Evolutionary conservation across 2,797 vertebrate genomes (phyloP), one percentile per base, ranked within the genome.

Genomic region (Astyanax mexicanus): DNA sequence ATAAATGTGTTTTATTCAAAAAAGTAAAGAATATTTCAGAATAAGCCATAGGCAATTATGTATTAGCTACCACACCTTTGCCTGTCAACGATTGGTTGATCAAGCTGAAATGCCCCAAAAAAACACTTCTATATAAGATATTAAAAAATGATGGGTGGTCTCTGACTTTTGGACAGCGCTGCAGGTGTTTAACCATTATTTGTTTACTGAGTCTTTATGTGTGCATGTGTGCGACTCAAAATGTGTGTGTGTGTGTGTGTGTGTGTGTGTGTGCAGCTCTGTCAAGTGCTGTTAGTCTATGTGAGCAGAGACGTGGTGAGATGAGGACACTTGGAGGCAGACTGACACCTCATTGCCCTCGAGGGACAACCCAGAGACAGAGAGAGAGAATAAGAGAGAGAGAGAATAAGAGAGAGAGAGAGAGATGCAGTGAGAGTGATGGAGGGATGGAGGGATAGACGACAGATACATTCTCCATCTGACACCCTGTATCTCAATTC

Each of bases 341-440:
- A 74, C 78, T 80, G 81, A 78, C 78, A 80, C 60, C 69, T 64
- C 23, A 6, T 47, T 54, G 35, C 69, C 78, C 75, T 55, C 49
- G 47, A 38, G 23, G 65, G 55, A 81, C n/a, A 78, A 55, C 61
- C 62, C 47, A 69, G 38, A 17, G 45, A 71, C 54, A 68, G 61
- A 62, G 29, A 51, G 72, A 68, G 35, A 38, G 47, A 60, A 19
- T 21, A 15, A 35, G 25, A 12, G 42, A 54, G 52, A 40, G 68
- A 17, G 66, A 12, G 42, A 54, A 52, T 40, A 68, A 17, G 66
- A 62, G 42, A 51, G 38, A 64, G 71, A 60, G 32, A 66, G 8
- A 61, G 65, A 54, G 64, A 42, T 10, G 40, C 21, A 54, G 29
- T 32, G 29, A 32, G 29, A 32, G 29, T 32, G 29, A n/a, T 62